Evolutionary conservation across 2,888 invertebrate species (phyloP), one percentile per base, ranked within the genome.

Genomic region (Microctonus aethiopoides): DNA sequence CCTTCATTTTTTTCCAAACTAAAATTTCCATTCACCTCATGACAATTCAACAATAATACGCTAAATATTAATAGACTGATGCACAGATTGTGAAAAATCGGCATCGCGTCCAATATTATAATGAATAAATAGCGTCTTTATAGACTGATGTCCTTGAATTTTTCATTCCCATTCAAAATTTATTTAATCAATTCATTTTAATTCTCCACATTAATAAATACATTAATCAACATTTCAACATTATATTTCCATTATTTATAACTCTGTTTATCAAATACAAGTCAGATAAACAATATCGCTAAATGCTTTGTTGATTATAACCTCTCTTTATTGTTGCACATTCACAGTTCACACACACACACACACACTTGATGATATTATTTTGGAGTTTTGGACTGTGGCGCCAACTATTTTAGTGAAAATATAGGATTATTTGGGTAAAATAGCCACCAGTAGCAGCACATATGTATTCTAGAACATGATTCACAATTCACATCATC

Each of bases 1-100:
- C 76, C 74, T 26, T 78, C 76, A 6, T 71, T 39, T 16, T 54
- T 65, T 22, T 56, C 36, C 24, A 54, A 7, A 7, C 13, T 34
- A 16, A 36, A n/a, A 56, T 26, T 36, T n/a, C 22, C 65, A 6
- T 65, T n/a, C 11, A 46, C 26, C 24, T 13, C 6, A 46, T 26
- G 10, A 11, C 29, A n/a, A 3, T 41, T 26, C 9, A 46, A 62
- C 13, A 62, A 26, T 13, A 39, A 11, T 11, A 22, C 29, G 26
- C 62, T 62, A 4, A 62, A 26, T 7, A 46, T 9, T 26, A 62
- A 26, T 26, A 62, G 26, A 13, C 39, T 6, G 34, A 60, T 60
- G 22, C 1, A 13, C 10, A 60, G 9, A 36, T 20, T 60, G 11
- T 34, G 26, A 24, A 9, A 26, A 39, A 41, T 62, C 29, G 46